phyloP scores from a whole-genome alignment of 2,797 vertebrate genomes.

The Orestias chungarensis region DNA sequence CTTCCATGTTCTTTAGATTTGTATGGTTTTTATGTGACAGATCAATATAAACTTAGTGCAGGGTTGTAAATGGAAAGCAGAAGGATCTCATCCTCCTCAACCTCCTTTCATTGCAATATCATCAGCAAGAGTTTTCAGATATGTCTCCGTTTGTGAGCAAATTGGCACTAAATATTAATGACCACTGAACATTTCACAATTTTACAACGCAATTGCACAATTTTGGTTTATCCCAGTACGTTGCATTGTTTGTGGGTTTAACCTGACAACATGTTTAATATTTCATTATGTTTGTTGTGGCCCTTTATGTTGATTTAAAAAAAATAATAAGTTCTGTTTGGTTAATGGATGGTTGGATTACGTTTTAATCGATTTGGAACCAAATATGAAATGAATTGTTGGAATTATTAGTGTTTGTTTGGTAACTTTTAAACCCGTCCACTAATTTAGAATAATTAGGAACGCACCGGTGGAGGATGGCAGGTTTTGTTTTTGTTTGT shows the following conservation, averaged over 20 bases:
- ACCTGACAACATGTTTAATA: not conserved
- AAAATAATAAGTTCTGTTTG: too few species aligned
- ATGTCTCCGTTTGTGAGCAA: not conserved
- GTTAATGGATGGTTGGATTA: too few species aligned
- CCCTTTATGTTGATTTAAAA: too few species aligned
- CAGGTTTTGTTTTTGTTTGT: too few species aligned
- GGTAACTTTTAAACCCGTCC: too few species aligned
- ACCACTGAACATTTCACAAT: not conserved
- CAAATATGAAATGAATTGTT: too few species aligned
- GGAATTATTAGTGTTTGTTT: too few species aligned
- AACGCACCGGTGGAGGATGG: too few species aligned
- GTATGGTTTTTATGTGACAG: not conserved
- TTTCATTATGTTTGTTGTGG: too few species aligned
- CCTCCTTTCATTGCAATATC: not conserved
- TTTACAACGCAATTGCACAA: not conserved
- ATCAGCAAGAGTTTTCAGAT: not conserved
- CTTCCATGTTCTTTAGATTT: not conserved
- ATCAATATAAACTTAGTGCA: not conserved
- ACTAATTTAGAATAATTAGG: too few species aligned
- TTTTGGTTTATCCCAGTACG: not conserved
- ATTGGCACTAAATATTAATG: not conserved
- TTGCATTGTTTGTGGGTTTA: not conserved
- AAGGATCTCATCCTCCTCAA: not conserved
- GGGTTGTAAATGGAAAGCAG: not conserved
- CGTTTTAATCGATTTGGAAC: too few species aligned